A percentile compares a stretch with the other conserved stretches of the same genome.
Evolutionary conservation across 1,140 invertebrate genomes (phyloP).

Genomic region (Drosophila ambigua): DNA sequence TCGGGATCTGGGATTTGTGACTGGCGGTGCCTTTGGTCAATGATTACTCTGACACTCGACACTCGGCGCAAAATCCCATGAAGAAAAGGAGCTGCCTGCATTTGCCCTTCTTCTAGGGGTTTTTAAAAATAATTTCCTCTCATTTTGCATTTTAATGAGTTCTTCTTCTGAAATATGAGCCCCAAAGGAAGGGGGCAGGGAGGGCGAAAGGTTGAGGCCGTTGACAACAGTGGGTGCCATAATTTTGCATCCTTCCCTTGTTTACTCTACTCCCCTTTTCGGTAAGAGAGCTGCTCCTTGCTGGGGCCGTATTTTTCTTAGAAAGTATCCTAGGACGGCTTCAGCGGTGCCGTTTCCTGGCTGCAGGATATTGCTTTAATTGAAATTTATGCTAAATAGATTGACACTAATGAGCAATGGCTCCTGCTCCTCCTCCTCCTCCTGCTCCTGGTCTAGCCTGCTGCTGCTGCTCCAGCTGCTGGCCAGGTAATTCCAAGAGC

Average conservation of each 20-base stretch:
- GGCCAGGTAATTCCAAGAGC: slow-evolving; percentile 47
- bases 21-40: slow-evolving; percentile 25
- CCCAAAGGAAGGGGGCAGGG: neutral
- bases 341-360: slow-evolving; percentile 34
- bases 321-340: slow-evolving; percentile 63
- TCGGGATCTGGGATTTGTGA: slow-evolving; percentile 20
- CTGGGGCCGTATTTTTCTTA: slow-evolving; percentile 25
- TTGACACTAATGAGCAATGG: slow-evolving; percentile 80
- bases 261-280: slow-evolving; percentile 15
- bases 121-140: slow-evolving; percentile 58
- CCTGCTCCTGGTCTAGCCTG: neutral
- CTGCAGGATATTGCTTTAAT: slow-evolving; percentile 80
- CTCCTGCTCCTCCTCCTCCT: slow-evolving; percentile 42
- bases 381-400: slow-evolving; percentile 82
- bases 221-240: slow-evolving; percentile 49
- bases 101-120: slow-evolving; percentile 9
- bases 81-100: neutral
- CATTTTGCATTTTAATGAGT: slow-evolving; percentile 82
- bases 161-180: slow-evolving; percentile 68
- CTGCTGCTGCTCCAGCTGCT: slow-evolving; percentile 13
- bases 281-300: neutral
- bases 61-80: neutral
- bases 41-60: slow-evolving; percentile 14
- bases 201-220: slow-evolving; percentile 3
- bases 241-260: slow-evolving; percentile 60